Evolutionary conservation across 2,888 invertebrate genomes (phyloP), one percentile per base, ranked within the genome.

Genomic region (Agelastica alni): DNA sequence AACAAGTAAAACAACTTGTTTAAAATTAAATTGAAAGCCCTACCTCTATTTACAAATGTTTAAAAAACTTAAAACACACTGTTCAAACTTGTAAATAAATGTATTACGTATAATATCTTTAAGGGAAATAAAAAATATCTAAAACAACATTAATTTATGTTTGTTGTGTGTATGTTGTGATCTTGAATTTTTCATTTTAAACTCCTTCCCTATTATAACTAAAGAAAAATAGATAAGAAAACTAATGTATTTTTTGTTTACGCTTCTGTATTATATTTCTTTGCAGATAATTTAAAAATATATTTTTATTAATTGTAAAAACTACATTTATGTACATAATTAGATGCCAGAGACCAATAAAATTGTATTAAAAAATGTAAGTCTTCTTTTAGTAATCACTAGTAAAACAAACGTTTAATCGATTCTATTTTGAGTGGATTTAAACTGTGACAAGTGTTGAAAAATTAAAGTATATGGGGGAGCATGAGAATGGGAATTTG

Each of bases 251-350:
- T 26, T n/a, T 30, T 4, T 30, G 16, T 30, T 30, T 20, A 17
- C 14, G 34, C 34, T 16, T 34, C 1, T 34, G 34, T 44, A 17
- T 14, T 10, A 20, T 1, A 16, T 42, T 7, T 17, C 2, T 44
- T 32, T 20, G 5, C 44, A 44, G 32, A 44, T 18, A 44, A 17
- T 6, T 17, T 32, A 31, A 32, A 44, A 32, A 32, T 22, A 41
- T 30, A 20, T 44, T 44, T 31, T 45, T 45, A 32, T 32, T 34
- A 34, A 16, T 20, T 32, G 32, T n/a, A 34, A 44, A 31, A 34
- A 32, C n/a, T 18, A 34, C 45, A 34, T 45, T 34, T 9, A 22
- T 45, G 45, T 45, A 45, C 34, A 45, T 20, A 20, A 18, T 45
- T 45, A 45, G 31, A 4, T 20, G 32, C 9, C 18, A 34, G 44